Conservation (phyloP, 2,113 vertebrate species). For the Phrynosoma platyrhinos region DNA sequence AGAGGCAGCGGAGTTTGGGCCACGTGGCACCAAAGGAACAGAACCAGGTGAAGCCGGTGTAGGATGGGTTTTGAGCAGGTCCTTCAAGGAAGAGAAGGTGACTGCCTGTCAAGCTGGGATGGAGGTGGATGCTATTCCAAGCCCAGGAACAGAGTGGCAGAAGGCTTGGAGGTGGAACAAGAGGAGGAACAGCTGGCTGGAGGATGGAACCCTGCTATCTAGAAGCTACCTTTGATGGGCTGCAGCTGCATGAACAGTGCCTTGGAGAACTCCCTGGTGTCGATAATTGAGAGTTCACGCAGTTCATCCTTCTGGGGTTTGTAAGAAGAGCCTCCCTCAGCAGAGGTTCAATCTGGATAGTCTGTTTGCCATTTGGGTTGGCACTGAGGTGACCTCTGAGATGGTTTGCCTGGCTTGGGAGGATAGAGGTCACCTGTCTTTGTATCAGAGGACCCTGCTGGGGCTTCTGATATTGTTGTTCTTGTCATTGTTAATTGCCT, state of each 20-base stretch:
- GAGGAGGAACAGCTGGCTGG: background rate
- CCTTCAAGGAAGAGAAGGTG: background rate
- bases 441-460: background rate
- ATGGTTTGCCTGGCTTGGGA: background rate
- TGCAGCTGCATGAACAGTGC: background rate
- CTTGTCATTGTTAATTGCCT: no score
- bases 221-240: background rate
- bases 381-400: background rate
- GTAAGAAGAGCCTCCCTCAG: background rate
- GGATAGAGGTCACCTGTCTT: background rate
- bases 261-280: background rate
- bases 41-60: background rate
- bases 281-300: no score
- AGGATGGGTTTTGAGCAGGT: background rate
- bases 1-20: background rate
- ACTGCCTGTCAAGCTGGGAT: background rate
- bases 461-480: background rate
- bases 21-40: background rate
- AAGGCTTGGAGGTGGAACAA: background rate
- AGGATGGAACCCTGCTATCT: background rate
- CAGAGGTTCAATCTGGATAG: background rate
- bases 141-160: background rate
- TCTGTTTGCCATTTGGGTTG: background rate
- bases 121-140: background rate
- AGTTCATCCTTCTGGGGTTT: background rate